Base-by-base conservation (phyloP, 2,888 invertebrate genomes). In the Lydus trimaculatus region DNA sequence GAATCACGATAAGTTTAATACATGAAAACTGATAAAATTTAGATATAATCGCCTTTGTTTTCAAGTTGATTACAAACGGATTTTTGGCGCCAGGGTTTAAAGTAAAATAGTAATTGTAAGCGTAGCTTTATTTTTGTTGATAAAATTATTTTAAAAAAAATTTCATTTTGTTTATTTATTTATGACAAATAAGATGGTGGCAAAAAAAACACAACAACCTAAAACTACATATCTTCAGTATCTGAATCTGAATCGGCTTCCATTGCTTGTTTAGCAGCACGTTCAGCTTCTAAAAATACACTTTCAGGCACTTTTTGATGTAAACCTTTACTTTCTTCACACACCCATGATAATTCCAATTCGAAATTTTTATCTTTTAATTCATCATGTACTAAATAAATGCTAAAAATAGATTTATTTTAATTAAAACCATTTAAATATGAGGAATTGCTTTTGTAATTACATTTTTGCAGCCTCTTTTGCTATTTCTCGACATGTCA, bases 321-420 rank as follows among this genome's bases (percentile, higher is more conserved):
- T 64, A 88, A 86, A 0, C 97, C 97, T 17, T 91, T 87, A 0
- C 92, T 92, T 70, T 91, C 92, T 79, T 91, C 91, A 64, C 96
- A 94, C 15, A 98, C 96, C 94, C 98, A 96, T 64, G 97, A 96
- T 79, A 99, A 89, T 85, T 99, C 98, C 78, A 98, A 87, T 82
- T 97, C 97, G 83, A 99, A 99, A 78, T 95, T 92, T 84, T 97
- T 96, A 86, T 97, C 96, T 86, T 99, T 99, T 6, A 98, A 88
- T 84, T 99, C 96, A 83, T 96, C 96, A 77, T 96, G 96, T 1
- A 96, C 95, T 62, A 94, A 86, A 82, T 96, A 96, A 81, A 96
- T 93, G 74, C 94, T 94, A 84, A 23, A 85, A 89, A 83, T 67
- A 66, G 13, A 0, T 25, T 17, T 28, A 31, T 7, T 52, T 17